A percentile compares a stretch with the other conserved stretches of the same genome.
These are phyloP conservation scores for Drosophila micromelanica DNA, from an alignment of 1,140 invertebrate species.

Conservation along the genomic window DNA sequence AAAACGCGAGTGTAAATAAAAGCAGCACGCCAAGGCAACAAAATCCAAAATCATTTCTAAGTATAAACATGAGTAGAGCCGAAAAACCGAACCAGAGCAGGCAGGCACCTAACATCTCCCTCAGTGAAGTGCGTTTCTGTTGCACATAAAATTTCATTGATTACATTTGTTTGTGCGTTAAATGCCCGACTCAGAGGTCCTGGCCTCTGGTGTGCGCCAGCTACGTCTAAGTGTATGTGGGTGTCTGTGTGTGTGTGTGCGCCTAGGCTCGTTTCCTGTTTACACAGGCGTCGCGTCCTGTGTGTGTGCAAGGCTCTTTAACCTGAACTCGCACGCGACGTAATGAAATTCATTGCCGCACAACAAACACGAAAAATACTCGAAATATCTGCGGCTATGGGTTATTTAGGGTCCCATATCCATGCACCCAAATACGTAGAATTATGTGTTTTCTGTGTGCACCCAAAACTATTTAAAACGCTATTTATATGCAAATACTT, in stretches of 20 bases:
- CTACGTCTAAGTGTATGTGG: constrained; percentile 13
- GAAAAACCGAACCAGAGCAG: constrained; percentile 11
- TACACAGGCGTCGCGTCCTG: constrained; percentile 60
- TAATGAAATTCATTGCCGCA: constrained; percentile 62
- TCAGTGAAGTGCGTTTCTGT: constrained; percentile 65
- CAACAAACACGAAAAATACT: constrained; percentile 42
- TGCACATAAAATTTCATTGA: constrained; percentile 83
- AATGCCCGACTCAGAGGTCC: constrained; percentile 49
- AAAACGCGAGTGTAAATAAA: constrained; percentile 56
- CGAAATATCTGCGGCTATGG: constrained; percentile 53
- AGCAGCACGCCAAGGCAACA: constrained; percentile 53
- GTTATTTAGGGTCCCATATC: constrained; percentile 31
- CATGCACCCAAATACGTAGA: constrained; percentile 56
- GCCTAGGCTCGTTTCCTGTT: constrained; percentile 75
- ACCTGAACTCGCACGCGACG: constrained; percentile 39
- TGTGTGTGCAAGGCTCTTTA: constrained; percentile 36
- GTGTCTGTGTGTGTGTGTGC: constrained; percentile 29
- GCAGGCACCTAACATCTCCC: too few species aligned
- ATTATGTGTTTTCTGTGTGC: constrained; percentile 39
- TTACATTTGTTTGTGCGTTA: constrained; percentile 81
- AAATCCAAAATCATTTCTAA: constrained; percentile 44
- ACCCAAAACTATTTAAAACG: constrained; percentile 75
- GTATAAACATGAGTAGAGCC: constrained; percentile 40
- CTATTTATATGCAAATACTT: constrained; percentile 80
- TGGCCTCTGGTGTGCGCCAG: constrained; percentile 18